Base-by-base conservation (phyloP, 2,113 vertebrate species). In the Lampris megalopsis region DNA sequence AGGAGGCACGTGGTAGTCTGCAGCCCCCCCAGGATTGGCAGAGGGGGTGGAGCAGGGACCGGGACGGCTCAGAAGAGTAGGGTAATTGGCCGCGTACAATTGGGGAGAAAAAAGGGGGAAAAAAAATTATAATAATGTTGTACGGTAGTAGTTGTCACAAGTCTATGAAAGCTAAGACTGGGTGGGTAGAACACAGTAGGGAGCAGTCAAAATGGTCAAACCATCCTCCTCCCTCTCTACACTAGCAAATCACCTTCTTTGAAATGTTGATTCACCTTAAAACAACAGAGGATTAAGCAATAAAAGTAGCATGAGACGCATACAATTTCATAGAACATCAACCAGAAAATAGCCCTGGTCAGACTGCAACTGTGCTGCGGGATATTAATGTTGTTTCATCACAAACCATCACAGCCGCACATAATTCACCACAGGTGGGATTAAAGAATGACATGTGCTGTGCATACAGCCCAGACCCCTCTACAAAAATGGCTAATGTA, bases 401-500 rank as follows among this genome's bases (percentile, higher is more conserved):
- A 24, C 24, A 24, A 24, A 24, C 24, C 24, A 57, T 57, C n/a
- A n/a, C 54, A 57, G 10, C n/a, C 13, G n/a, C 5, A 13, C 45
- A 77, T 64, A 73, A 82, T 88, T 86, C 35, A 79, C 9, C 4
- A 13, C 40, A 54, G 75, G 72, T n/a, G 68, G 61, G 47, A 69
- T 45, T 8, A 42, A 60, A 57, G 58, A 52, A 73, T 63, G n/a
- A 24, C 37, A 50, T 58, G 56, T 61, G 6, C 74, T 68, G 13
- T 49, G 71, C 79, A 83, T 80, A 77, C 72, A 36, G 48, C 54
- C 57, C 48, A 71, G 60, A 71, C 68, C 40, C 67, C 59, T 73
- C 66, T 74, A 53, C 43, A 71, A 70, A 81, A 69, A 60, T 53
- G 68, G 77, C 57, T 50, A 70, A 83, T 75, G 84, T 85, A 73